Evolutionary conservation across 1,140 invertebrate species (phyloP), one percentile per base, ranked within the genome.

Genomic region (Aphidius gifuensis): DNA sequence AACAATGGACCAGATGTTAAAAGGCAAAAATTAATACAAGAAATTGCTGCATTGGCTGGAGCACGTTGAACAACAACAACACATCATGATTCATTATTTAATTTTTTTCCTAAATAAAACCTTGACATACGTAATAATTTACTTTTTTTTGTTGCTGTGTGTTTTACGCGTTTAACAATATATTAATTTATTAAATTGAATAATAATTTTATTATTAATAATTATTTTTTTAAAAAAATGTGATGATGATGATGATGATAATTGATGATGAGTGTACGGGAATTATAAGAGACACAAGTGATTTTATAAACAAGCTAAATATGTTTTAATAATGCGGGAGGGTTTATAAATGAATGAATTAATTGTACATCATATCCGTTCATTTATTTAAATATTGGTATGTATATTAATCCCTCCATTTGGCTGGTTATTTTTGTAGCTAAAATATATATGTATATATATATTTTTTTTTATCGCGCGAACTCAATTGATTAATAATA

Each of bases 1-100:
- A 78, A 79, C 69, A 79, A 79, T 64, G 75, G 71, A 16, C 76
- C 74, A 49, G 77, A 79, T 5, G 64, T 69, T 40, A 79, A 78
- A 44, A 58, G 75, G 40, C 77, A 78, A 61, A 80, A 78, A 60
- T 68, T 74, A 45, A 66, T 78, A 7, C 77, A 78, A 55, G 77
- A 79, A 43, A 70, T 79, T 38, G 72, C 77, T 6, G 75, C 76
- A 38, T 60, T 78, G 23, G 72, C 75, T 38, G 75, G 76, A 2
- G 76, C 75, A 23, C 77, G 75, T 60, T 78, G 73, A 66, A 49
- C 9, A 9, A 11, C 9, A 9, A 11, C 16, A 11, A 32, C 23
- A 32, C 23, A 32, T 32, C 23, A 32, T 32, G 23, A 32, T 32
- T 32, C 23, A 32, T 32, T 32, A 11, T 16, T 16, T 16, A 16